Evolutionary conservation across 2,888 invertebrate genomes (phyloP), one percentile per base, ranked within the genome.

Genomic region (Tenthredo notha): DNA sequence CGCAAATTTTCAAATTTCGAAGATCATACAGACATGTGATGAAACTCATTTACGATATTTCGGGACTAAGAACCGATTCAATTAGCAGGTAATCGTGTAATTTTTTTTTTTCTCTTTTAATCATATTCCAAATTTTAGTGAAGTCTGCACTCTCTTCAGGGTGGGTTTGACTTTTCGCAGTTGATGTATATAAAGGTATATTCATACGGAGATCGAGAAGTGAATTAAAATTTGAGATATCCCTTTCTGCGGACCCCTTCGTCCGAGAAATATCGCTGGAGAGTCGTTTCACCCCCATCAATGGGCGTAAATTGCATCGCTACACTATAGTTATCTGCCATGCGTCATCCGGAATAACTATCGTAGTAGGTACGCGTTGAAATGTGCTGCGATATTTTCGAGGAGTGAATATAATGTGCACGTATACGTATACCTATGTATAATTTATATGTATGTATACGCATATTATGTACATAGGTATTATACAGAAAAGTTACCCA

Each of bases 311-410:
- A 83, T 83, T 65, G 83, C 67, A 29, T 70, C 33, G 70, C 65
- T 43, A 70, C 67, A 67, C 83, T 67, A 83, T 83, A 29, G 83
- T 83, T 83, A 83, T 83, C 83, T 37, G 83, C 83, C 47, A 83
- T 83, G 83, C 83, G 83, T 83, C 83, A 83, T 67, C 43, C 67
- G 67, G 40, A 80, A 80, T 83, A 70, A 83, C 83, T 47, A 65
- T 83, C 83, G 67, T 61, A 47, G 47, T 47, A 12, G 47, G 47
- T 47, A 37, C 21, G 37, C 61, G 58, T 80, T 65, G 80, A 80
- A 77, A 77, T 77, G 77, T 77, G 75, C 47, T 7, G n/a, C 37
- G 58, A 78, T 78, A 80, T 61, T 61, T 77, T 61, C 10, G 21
- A 21, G 12, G 10, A 9, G 61, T 50, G 61, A 58, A 43, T 77